Evolutionary conservation across 2,888 invertebrate genomes (phyloP).

Genomic region (Caradrina kadenii): DNA sequence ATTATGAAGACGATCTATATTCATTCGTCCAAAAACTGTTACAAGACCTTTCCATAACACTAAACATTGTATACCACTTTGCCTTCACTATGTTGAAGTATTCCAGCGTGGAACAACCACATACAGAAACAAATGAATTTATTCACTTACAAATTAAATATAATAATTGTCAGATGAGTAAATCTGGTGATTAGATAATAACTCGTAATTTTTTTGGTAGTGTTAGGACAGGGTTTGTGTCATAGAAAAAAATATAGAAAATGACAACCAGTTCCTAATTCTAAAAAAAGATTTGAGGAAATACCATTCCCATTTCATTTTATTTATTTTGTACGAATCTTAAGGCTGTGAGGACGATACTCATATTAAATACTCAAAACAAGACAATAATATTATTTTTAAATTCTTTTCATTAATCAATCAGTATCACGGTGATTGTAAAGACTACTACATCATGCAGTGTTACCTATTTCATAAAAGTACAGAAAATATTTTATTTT

Average conservation of each 20-base stretch:
- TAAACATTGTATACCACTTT: slow-evolving; percentile 58
- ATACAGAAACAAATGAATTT: slow-evolving; percentile 34
- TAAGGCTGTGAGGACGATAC: too few relatives aligned
- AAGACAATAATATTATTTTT: neutral
- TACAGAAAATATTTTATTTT: neutral
- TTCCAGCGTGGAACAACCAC: slow-evolving; percentile 19
- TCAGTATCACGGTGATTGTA: neutral
- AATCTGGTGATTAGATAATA: too few relatives aligned
- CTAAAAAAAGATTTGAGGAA: neutral
- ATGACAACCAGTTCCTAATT: neutral
- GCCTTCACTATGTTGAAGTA: slow-evolving; percentile 28
- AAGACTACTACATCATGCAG: neutral
- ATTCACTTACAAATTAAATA: slow-evolving; percentile 24
- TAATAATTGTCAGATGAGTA: neutral
- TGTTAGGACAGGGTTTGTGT: too few relatives aligned
- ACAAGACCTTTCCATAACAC: slow-evolving; percentile 69
- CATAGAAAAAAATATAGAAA: too few relatives aligned
- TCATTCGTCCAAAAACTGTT: slow-evolving; percentile 69
- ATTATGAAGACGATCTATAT: slow-evolving; percentile 71
- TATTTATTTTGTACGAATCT: too few relatives aligned
- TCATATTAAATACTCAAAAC: too few relatives aligned
- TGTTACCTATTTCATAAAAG: neutral
- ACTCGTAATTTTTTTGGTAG: too few relatives aligned
- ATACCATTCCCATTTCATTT: neutral
- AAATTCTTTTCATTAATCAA: neutral